Percentiles rank a stretch among this genome's conserved stretches.
These are phyloP conservation scores for Poecile montanus DNA, from an alignment of 2,797 vertebrate genomes.

Conservation along the genomic window DNA sequence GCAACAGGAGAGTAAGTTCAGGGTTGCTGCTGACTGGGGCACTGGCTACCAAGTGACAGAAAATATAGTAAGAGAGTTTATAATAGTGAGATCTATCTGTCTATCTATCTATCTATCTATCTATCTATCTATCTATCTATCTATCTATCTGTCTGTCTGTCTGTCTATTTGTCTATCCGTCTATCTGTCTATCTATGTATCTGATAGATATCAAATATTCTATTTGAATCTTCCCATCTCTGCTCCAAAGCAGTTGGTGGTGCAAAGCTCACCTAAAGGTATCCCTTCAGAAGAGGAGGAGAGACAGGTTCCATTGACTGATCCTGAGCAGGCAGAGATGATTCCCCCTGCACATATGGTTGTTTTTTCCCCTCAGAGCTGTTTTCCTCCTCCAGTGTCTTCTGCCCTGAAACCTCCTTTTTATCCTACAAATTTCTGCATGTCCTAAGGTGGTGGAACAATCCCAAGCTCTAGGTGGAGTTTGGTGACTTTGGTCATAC, in stretches of 20 bases:
- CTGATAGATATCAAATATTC: not conserved
- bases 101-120: not conserved
- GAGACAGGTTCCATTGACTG: fast-evolving
- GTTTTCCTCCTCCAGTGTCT: not conserved
- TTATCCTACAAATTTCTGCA: not conserved
- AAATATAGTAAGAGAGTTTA: not conserved
- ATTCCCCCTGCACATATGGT: not conserved
- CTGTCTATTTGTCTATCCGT: not conserved
- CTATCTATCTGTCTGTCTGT: not conserved
- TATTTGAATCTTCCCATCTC: not conserved
- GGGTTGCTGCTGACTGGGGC: too few relatives aligned
- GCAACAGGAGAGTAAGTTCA: not conserved
- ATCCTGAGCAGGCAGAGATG: not conserved
- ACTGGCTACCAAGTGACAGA: not conserved
- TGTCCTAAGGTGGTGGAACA: not conserved
- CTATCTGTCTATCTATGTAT: not conserved
- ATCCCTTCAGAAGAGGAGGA: not conserved
- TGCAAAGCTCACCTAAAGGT: not conserved
- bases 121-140: not conserved
- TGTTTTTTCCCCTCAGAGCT: not conserved
- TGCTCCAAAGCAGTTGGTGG: not conserved
- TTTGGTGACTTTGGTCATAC: not conserved
- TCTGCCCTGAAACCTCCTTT: not conserved
- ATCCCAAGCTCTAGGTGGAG: not conserved
- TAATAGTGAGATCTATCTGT: not conserved